A percentile compares a stretch with the other conserved stretches of the same genome.
Evolutionary conservation across 2,888 invertebrate species (phyloP).

Genomic region (Belgica antarctica): DNA sequence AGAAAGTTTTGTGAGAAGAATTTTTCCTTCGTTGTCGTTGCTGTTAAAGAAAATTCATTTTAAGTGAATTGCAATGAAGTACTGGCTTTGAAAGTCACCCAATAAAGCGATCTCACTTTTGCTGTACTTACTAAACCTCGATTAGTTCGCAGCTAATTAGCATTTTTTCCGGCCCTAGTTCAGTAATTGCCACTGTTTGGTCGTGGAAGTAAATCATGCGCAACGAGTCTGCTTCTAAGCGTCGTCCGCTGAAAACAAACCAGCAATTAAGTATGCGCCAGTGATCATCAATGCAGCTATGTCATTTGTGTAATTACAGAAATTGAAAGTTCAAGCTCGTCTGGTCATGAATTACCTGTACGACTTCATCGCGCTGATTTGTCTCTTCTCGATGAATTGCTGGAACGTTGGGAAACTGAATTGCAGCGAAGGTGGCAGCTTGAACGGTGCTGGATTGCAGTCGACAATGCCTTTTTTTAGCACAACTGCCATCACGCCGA

Average conservation of each 20-base stretch:
- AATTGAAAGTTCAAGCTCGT: background rate
- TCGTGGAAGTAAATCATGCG: conserved; percentile 77
- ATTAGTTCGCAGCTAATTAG: conserved; percentile 77
- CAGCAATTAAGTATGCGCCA: background rate
- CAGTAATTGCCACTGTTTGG: conserved; percentile 79
- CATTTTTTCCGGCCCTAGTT: conserved; percentile 69
- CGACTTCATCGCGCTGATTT: conserved; percentile 53
- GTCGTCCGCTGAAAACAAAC: conserved; percentile 60
- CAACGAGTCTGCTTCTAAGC: conserved; percentile 65
- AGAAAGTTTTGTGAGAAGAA: conserved; percentile 64
- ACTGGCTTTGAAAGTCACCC: background rate
- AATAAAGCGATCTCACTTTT: background rate
- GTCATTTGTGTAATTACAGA: background rate
- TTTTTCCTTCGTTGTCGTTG: conserved; percentile 66
- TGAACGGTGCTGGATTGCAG: conserved; percentile 54
- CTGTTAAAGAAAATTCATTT: no score
- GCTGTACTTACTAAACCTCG: conserved; percentile 78
- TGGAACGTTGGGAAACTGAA: conserved; percentile 51
- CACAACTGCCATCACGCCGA: no score
- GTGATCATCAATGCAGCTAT: background rate
- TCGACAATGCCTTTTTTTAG: no score
- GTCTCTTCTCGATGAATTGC: conserved; percentile 53
- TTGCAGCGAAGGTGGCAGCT: conserved; percentile 45
- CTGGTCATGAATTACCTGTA: conserved; percentile 50
- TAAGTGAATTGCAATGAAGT: background rate